Percentiles rank a stretch among this genome's conserved stretches.
phyloP scores from a whole-genome alignment of 2,113 vertebrate genomes.

The Malurus elegans region DNA sequence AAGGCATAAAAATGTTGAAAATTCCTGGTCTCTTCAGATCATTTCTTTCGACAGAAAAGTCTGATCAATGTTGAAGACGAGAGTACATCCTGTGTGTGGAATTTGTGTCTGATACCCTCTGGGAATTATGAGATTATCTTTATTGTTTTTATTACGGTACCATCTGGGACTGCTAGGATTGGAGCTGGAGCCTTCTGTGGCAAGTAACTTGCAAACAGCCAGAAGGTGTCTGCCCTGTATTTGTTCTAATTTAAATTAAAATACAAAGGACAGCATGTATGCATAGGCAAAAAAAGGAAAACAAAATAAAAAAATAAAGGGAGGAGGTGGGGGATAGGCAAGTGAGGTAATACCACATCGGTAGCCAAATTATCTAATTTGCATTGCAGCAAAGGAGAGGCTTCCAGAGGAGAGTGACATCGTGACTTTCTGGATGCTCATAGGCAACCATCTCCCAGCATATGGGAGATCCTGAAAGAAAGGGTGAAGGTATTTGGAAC shows the following conservation, averaged over 20 bases:
- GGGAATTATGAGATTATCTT: slow-evolving; percentile 4
- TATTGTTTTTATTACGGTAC: background rate
- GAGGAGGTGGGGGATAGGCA: background rate
- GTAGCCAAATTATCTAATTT: background rate
- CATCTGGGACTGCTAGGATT: background rate
- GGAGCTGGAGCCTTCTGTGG: background rate
- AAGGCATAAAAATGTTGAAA: background rate
- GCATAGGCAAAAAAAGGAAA: background rate
- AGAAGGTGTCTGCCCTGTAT: background rate
- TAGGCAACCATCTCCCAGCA: background rate
- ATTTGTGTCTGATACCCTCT: background rate
- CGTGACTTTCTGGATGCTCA: background rate
- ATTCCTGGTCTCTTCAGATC: background rate
- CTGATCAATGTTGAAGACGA: background rate
- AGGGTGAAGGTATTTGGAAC: background rate
- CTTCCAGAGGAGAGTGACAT: background rate
- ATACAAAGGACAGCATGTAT: background rate
- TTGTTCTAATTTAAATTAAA: background rate
- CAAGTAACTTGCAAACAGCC: background rate
- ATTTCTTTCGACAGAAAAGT: background rate
- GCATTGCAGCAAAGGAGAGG: background rate
- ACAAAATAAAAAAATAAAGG: rapidly evolving
- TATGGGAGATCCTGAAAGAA: background rate
- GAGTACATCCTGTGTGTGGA: background rate
- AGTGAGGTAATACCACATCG: rapidly evolving